Percentiles rank a stretch among this genome's conserved stretches.
phyloP scores from a whole-genome alignment of 2,888 invertebrate genomes.

The Chaitophorus viminalis region DNA sequence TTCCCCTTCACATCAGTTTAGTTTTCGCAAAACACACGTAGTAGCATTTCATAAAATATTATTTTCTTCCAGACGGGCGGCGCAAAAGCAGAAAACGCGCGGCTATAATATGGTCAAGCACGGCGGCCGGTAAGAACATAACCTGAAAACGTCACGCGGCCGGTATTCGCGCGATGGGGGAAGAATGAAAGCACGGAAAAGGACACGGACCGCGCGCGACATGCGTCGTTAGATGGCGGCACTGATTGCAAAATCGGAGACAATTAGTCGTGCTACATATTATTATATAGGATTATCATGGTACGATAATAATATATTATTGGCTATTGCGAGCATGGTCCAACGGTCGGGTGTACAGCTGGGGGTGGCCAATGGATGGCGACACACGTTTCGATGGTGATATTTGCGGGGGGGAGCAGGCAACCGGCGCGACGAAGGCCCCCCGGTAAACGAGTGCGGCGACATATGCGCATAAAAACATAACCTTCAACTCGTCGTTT shows the following conservation, averaged over 20 bases:
- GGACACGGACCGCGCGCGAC: background rate
- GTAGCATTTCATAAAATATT: too few species aligned
- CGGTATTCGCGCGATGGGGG: background rate
- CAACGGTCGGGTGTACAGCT: background rate
- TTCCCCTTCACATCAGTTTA: too few species aligned
- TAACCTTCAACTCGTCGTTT: conserved; percentile 39
- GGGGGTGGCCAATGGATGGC: too few species aligned
- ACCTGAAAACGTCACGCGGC: background rate
- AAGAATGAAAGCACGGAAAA: background rate
- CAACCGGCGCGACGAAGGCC: too few species aligned
- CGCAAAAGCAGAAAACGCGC: too few species aligned
- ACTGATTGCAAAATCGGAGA: background rate
- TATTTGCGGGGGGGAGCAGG: too few species aligned
- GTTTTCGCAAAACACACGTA: too few species aligned
- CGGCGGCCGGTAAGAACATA: background rate
- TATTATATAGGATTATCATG: too few species aligned
- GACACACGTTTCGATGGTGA: too few species aligned
- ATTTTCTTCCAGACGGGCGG: background rate
- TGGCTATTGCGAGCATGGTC: too few species aligned
- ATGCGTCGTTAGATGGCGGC: background rate
- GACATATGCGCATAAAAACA: conserved; percentile 28
- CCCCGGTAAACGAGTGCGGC: background rate
- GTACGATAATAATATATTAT: too few species aligned
- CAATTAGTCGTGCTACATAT: too few species aligned
- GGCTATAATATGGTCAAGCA: background rate